phyloP scores from a whole-genome alignment of 2,888 invertebrate species.

The Deroplatys truncata region DNA sequence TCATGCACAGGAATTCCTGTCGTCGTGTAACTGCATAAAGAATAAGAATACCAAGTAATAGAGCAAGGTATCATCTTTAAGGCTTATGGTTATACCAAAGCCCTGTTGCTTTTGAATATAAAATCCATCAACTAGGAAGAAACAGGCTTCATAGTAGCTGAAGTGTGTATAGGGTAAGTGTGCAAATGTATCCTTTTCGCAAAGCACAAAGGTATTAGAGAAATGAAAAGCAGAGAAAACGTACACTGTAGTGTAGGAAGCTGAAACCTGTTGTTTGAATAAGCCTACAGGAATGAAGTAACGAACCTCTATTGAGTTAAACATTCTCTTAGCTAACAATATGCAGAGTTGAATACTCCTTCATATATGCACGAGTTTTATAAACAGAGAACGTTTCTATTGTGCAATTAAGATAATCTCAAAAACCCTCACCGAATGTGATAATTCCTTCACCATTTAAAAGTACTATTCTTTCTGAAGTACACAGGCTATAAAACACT shows the following conservation, averaged over 20 bases:
- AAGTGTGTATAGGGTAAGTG: not conserved
- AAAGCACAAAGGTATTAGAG: not conserved
- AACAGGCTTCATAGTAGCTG: not conserved
- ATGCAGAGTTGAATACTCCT: no score
- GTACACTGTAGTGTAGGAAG: not conserved
- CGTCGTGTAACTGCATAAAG: not conserved
- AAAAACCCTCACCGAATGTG: no score
- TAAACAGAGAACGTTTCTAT: no score
- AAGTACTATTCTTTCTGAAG: no score
- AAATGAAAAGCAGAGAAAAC: not conserved
- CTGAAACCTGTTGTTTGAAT: no score
- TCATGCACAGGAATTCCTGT: not conserved
- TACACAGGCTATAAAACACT: no score
- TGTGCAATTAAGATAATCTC: no score
- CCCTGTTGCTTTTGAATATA: not conserved
- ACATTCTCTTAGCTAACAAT: no score
- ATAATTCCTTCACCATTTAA: no score
- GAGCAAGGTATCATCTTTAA: not conserved
- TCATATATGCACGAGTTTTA: no score
- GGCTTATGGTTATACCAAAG: not conserved
- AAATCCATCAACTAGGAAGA: not conserved
- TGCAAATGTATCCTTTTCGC: not conserved
- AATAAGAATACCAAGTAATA: not conserved
- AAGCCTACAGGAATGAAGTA: no score
- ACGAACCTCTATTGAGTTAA: no score